Evolutionary conservation across 1,140 invertebrate genomes (phyloP), one percentile per base, ranked within the genome.

Genomic region (Lasioglossum baleicum): DNA sequence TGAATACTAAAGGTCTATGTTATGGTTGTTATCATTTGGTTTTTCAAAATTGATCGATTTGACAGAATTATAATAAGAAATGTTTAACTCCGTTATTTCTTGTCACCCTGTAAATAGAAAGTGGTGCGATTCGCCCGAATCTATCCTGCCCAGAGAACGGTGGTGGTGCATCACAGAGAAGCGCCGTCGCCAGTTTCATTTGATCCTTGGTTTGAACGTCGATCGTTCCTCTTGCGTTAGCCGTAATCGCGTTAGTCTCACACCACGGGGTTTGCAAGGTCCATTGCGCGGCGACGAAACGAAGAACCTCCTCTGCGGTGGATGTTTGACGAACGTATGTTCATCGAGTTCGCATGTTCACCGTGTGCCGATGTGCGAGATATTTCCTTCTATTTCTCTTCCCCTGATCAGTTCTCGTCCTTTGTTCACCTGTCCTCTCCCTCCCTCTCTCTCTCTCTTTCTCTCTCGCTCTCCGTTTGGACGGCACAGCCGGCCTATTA

Each of bases 231-330:
- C 31, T 20, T 31, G 22, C 63, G 77, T 68, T 31, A 31, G 35
- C 61, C 53, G 44, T 64, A 75, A 80, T 81, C 65, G 56, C 56
- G 58, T 81, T 81, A 81, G 56, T 64, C 69, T 81, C 65, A 75
- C 65, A 35, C 44, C 72, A 42, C 66, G 53, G 69, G 42, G 58
- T 63, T 68, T 81, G 61, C 73, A 76, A 81, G 73, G 65, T 81
- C 73, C 51, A 48, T 13, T 48, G 64, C 68, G 64, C 73, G 56
- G 31, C 53, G 68, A 11, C 20, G 15, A 15, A 78, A 53, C 17
- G 31, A 75, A 64, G 56, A 17, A 68, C 56, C 53, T n/a, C 13
- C 53, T 26, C 53, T 26, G 8, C 8, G 40, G 48, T 60, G 51
- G 77, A 48, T 61, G 71, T 51, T 67, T 48, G 71, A 53, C 64